Percentiles rank a stretch among this genome's conserved stretches.
Conservation (phyloP, 2,113 vertebrate genomes). For the Sinocyclocheilus anshuiensis region DNA sequence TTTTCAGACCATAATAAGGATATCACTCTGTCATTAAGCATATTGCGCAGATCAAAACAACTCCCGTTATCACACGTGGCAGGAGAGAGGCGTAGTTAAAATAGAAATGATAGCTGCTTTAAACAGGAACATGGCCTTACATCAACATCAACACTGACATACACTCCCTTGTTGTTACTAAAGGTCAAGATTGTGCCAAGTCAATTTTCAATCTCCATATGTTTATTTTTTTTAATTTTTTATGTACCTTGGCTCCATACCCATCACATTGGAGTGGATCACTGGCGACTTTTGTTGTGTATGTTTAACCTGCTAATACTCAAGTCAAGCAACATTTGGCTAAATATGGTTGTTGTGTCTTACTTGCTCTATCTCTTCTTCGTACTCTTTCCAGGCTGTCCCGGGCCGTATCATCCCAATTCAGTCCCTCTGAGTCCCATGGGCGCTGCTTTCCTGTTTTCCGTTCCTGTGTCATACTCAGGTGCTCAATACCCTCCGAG, state of each 20-base stretch:
- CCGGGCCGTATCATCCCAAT: constrained; percentile 67
- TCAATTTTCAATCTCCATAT: neutral
- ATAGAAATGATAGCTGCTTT: constrained; percentile 13
- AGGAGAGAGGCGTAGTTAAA: neutral
- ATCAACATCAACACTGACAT: constrained; percentile 21
- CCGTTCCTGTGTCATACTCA: constrained; percentile 64
- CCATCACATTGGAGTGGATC: neutral
- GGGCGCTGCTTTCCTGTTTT: constrained; percentile 62
- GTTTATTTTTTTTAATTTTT: neutral
- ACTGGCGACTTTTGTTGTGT: constrained; percentile 31
- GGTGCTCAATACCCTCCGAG: constrained; percentile 69
- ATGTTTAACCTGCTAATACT: constrained; percentile 37
- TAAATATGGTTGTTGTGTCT: constrained; percentile 62
- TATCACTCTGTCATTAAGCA: constrained; percentile 18
- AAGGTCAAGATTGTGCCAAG: constrained; percentile 1
- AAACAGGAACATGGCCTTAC: constrained; percentile 21
- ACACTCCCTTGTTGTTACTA: neutral
- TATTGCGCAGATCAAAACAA: constrained; percentile 19
- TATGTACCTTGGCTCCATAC: neutral
- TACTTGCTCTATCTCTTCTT: constrained; percentile 72
- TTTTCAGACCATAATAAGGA: constrained; percentile 16
- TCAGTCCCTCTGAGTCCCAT: constrained; percentile 64
- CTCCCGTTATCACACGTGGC: neutral
- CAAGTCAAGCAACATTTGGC: constrained; percentile 44
- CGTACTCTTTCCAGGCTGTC: constrained; percentile 61